Evolutionary conservation across 2,888 invertebrate species (phyloP), one percentile per base, ranked within the genome.

Genomic region (Lasioglossum lativentre): DNA sequence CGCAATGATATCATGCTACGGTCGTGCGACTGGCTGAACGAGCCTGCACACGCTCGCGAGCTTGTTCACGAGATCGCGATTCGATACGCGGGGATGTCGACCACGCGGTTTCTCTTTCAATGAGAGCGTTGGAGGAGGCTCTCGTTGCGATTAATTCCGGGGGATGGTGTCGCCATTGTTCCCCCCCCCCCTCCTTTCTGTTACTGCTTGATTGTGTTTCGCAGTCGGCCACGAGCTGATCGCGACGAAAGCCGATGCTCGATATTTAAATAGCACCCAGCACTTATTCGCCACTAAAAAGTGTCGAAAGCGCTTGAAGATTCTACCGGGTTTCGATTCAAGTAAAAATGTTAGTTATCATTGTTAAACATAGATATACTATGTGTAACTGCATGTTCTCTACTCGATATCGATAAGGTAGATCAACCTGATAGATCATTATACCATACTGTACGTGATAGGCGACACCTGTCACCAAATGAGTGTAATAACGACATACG

Each of bases 1-100:
- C 85, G 88, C 87, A 89, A 90, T 92, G 92, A 92, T 92, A 92
- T 92, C 92, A 90, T 82, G 74, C 78, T 73, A 14, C 56, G 79
- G 80, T 75, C 78, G 73, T 77, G 78, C 81, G 83, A 78, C 83
- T 72, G 34, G 14, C 52, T 63, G 85, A 79, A 68, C 45, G 52
- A 75, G 71, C 68, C 38, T 42, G 77, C 34, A 52, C 75, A 52
- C 76, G 73, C 73, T 47, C 47, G 73, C 73, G 63, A 66, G 77
- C 59, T 75, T 75, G 79, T 75, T 75, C 73, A 70, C 75, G 71
- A 80, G 90, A 88, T 90, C 86, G 83, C 83, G 90, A 90, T 88
- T 85, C 85, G 90, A 89, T 84, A 90, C 79, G 88, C 78, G 68
- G 66, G 80, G 83, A 80, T 66, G 75, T 80, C 73, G 80, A 78